phyloP scores from a whole-genome alignment of 1,140 invertebrate species.

The Belonocnema kinseyi region DNA sequence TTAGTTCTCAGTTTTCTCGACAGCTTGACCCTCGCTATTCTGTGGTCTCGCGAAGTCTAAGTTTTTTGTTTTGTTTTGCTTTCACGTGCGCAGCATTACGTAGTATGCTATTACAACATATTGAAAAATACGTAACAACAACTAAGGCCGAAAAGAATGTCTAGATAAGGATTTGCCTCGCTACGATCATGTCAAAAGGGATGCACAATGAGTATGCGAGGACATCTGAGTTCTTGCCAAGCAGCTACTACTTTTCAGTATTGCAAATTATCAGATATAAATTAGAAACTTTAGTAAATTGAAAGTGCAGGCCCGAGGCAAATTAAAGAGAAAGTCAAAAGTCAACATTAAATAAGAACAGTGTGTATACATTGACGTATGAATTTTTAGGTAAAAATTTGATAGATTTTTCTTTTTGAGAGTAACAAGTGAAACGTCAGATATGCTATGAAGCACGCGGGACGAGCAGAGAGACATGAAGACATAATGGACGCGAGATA shows the following conservation, averaged over 20 bases:
- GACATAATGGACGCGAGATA: conserved; percentile 44
- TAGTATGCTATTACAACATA: conserved; percentile 35
- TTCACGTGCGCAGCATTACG: conserved; percentile 36
- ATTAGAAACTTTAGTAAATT: not conserved
- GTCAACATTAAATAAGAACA: not conserved
- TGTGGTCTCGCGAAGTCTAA: conserved; percentile 61
- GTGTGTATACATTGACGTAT: not conserved
- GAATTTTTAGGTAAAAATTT: not conserved
- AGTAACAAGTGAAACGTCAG: not conserved
- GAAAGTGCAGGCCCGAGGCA: not conserved
- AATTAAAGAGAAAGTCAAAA: not conserved
- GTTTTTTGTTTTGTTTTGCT: conserved; percentile 23
- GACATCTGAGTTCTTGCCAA: conserved; percentile 62
- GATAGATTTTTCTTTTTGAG: not conserved
- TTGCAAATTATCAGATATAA: not conserved
- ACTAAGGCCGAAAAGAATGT: conserved; percentile 57
- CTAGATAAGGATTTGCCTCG: conserved; percentile 65
- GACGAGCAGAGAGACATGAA: conserved; percentile 50
- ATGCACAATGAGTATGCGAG: conserved; percentile 77
- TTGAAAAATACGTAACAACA: conserved; percentile 50
- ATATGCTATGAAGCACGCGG: conserved; percentile 47
- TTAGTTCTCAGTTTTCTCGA: conserved; percentile 6
- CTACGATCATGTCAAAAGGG: conserved; percentile 69
- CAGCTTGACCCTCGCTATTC: conserved; percentile 71
- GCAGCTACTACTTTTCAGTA: conserved; percentile 44